Conservation (phyloP, 2,797 vertebrate species). For the Glyptemys insculpta region DNA sequence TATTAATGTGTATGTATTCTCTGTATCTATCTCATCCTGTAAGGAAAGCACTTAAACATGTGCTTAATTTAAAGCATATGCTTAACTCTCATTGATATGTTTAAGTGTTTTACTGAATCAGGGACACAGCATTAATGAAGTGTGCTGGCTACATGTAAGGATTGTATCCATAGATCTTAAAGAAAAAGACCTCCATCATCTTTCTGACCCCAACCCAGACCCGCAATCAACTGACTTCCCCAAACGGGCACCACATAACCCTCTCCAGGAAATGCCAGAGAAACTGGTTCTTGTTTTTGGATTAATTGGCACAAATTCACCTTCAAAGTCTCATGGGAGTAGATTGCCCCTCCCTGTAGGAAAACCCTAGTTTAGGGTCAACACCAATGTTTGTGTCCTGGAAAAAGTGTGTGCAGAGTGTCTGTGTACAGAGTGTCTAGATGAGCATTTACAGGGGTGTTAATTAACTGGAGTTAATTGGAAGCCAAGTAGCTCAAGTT, state of each 20-base stretch:
- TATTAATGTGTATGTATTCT: background rate
- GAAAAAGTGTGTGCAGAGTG: background rate
- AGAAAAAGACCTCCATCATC: background rate
- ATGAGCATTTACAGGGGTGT: background rate
- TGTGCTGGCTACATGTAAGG: background rate
- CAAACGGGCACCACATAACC: background rate
- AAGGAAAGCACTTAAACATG: rapidly evolving
- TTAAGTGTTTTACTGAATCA: too few relatives aligned
- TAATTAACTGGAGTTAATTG: background rate
- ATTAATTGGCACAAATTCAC: background rate
- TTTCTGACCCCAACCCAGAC: background rate
- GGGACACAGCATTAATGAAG: background rate
- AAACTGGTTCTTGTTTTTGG: background rate
- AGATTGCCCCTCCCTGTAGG: background rate
- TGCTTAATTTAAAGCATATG: background rate
- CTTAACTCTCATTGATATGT: background rate
- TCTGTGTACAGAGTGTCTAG: background rate
- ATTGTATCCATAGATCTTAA: background rate
- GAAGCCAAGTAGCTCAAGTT: background rate
- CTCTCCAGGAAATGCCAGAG: background rate
- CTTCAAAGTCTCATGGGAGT: background rate
- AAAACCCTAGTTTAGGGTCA: background rate
- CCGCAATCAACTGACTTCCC: background rate
- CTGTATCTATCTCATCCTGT: rapidly evolving
- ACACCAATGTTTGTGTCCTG: background rate